A percentile compares a stretch with the other conserved stretches of the same genome.
phyloP scores from a whole-genome alignment of 2,888 invertebrate genomes.

The Cerastis rubricosa region DNA sequence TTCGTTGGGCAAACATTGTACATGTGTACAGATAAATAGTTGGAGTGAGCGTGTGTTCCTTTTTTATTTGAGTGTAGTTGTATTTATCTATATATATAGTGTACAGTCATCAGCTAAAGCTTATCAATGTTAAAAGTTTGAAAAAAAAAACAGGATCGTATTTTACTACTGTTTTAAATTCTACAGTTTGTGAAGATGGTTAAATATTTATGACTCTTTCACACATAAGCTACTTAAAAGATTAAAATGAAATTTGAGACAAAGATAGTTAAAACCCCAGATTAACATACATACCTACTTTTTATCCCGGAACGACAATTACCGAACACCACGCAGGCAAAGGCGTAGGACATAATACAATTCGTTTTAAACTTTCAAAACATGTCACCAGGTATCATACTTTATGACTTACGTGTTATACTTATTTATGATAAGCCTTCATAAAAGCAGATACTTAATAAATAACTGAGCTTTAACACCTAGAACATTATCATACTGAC shows the following conservation, averaged over 20 bases:
- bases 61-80: background rate
- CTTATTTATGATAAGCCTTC: background rate
- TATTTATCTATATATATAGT: background rate
- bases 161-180: background rate
- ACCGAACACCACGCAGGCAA: background rate
- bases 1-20: constrained; percentile 27
- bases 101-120: background rate
- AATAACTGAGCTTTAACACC: background rate
- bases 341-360: background rate
- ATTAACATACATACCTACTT: background rate
- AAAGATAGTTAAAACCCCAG: background rate
- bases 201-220: background rate
- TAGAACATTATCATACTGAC: no score
- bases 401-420: background rate
- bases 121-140: background rate
- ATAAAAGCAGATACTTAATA: background rate
- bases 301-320: no score
- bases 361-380: background rate
- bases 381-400: background rate
- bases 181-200: background rate
- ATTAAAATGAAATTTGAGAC: background rate
- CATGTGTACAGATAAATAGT: constrained; percentile 28
- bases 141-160: no score
- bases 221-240: background rate
- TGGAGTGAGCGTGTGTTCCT: background rate